phyloP scores from a whole-genome alignment of 2,113 vertebrate genomes.

The Ciconia stormi region DNA sequence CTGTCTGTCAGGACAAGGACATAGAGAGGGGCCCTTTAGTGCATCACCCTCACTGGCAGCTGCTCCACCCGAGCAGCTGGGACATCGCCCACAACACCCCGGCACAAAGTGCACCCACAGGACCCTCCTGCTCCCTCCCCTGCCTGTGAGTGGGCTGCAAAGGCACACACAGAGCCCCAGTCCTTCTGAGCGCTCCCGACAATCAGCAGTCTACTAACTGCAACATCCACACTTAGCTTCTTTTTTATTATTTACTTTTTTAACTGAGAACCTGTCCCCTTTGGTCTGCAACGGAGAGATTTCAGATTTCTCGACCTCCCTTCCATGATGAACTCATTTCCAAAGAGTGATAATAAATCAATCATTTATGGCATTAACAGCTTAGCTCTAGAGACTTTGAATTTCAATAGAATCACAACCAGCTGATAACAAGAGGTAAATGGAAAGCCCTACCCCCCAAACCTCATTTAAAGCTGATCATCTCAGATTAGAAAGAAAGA shows the following conservation, averaged over 20 bases:
- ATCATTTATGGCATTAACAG: background rate
- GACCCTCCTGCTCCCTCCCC: background rate
- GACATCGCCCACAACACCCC: accelerated
- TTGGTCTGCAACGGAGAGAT: background rate
- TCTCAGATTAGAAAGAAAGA: conserved; percentile 41
- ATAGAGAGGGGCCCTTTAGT: background rate
- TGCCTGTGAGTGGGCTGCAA: too few species aligned
- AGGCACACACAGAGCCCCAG: background rate
- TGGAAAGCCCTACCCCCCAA: background rate
- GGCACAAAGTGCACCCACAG: accelerated
- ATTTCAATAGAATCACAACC: background rate
- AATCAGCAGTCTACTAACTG: background rate
- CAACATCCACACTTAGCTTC: background rate
- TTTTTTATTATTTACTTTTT: background rate
- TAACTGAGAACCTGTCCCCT: background rate
- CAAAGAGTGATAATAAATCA: background rate
- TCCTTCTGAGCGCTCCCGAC: background rate
- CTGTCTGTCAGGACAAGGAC: background rate
- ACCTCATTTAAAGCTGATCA: conserved; percentile 17
- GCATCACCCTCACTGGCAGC: background rate
- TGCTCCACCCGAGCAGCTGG: background rate
- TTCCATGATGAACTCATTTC: background rate
- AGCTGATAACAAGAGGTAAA: background rate
- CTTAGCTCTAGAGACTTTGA: background rate
- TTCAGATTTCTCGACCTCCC: background rate